Base-by-base conservation (phyloP, 2,113 vertebrate genomes). In the Mustela nigripes region DNA sequence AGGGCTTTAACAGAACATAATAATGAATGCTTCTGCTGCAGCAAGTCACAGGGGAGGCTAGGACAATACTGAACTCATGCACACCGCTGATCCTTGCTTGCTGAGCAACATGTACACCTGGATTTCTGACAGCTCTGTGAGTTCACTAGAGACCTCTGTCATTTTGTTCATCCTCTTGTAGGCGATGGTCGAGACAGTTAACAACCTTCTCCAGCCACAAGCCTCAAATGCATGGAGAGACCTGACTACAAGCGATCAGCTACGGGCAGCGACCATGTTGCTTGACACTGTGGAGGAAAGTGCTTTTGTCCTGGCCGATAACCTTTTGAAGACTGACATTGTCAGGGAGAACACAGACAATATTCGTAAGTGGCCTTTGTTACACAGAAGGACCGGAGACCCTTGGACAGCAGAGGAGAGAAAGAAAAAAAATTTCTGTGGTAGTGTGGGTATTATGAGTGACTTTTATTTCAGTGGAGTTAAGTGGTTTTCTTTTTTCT, bases 161-260 rank as follows among this genome's bases (percentile, higher is more conserved):
- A 96, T 96, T 98, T 18, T 31, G 24, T 79, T 88, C 56, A 2
- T 97, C 96, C 96, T 60, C 96, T 94, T 94, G 31, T 98, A 99
- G 99, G 99, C 99, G 42, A 99, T 99, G 99, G 99, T 99, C 95
- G 99, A 99, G 99, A 99, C 99, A 0, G 99, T 99, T 97, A 99
- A 99, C 98, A 99, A 99, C 98, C 98, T 99, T 80, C 99, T 99
- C 76, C 99, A 99, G 98, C 99, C 99, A 0, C 99, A 99, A 98
- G 99, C 99, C 53, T 98, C 99, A 98, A 98, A 99, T 1, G 99
- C 99, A 0, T 99, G 99, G 99, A 99, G 98, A 98, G 99, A 99
- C 95, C 98, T 99, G 93, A 99, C 99, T 4, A 99, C 99, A 0
- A 99, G 98, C 0, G 99, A 99, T 86, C 99, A 99, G 97, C 99